phyloP scores from a whole-genome alignment of 2,797 vertebrate species.

The Intellagama lesueurii region DNA sequence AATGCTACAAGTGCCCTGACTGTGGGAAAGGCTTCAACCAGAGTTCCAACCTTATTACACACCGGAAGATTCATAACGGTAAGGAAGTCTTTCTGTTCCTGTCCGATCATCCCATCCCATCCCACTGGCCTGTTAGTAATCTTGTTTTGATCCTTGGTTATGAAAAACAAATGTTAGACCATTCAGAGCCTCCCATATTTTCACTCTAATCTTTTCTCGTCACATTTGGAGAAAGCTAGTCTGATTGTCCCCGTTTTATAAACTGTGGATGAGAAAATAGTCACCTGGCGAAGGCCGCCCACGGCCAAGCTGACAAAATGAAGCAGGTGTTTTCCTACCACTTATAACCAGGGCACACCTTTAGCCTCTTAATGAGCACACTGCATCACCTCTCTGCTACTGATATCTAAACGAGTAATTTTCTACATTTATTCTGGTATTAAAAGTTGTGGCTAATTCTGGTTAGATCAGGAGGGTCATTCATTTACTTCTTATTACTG shows the following conservation, averaged over 20 bases:
- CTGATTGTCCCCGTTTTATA: not conserved
- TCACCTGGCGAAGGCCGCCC: not conserved
- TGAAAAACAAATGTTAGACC: not conserved
- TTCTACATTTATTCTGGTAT: not conserved
- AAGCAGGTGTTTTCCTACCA: too few relatives aligned
- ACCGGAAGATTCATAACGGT: constrained; percentile 76
- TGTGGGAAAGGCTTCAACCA: constrained; percentile 72
- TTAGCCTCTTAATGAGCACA: not conserved
- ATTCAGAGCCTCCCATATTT: constrained; percentile 53
- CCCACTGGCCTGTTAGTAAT: constrained; percentile 39
- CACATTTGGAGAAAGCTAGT: not conserved
- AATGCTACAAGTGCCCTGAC: constrained; percentile 64
- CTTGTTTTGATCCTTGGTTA: constrained; percentile 65
- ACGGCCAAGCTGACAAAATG: not conserved
- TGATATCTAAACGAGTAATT: not conserved
- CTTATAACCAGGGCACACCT: too few relatives aligned
- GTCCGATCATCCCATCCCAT: constrained; percentile 30
- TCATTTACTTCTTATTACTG: not conserved
- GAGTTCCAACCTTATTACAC: constrained; percentile 70
- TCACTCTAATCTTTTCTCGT: not conserved
- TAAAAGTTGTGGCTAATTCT: not conserved
- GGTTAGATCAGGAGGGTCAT: not conserved
- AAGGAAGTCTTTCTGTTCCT: constrained; percentile 36
- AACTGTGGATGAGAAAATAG: not conserved
- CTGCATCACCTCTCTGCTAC: not conserved